Evolutionary conservation across 1,140 invertebrate genomes (phyloP), one percentile per base, ranked within the genome.

Genomic region (Condylostylus longicornis): DNA sequence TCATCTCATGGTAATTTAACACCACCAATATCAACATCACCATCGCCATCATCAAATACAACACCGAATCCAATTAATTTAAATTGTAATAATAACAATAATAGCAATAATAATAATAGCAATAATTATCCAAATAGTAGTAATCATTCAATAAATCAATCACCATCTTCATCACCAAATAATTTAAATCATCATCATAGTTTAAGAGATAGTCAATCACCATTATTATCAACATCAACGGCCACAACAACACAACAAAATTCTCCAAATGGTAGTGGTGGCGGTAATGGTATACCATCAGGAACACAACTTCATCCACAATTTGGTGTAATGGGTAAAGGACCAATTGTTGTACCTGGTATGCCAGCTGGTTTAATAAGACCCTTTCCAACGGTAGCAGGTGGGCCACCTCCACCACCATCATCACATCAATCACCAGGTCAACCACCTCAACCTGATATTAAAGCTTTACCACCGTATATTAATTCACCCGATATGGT

Each of bases 401-500:
- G 18, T 6, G 53, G 48, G 13, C n/a, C n/a, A n/a, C n/a, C 6
- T 6, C 29, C 29, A 17, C 13, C 13, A 6, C 29, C 29, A 17
- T 48, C 48, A n/a, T 41, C 46, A 1, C 38, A 42, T 19, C 44
- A 48, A n/a, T 32, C 30, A 8, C 38, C 38, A 10, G 43, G 45
- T 18, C 54, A 53, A 20, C 51, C 43, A 5, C 51, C 53, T 13
- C 32, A 58, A 46, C 54, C 55, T 15, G 55, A 58, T 40, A 58
- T 58, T 28, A 58, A 58, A 43, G 53, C 55, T 3, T 28, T 58
- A 35, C 55, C 72, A 13, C 68, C 72, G 1, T 73, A 74, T 49
- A 71, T 73, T 45, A 72, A 71, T 31, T 50, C 55, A 2, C 55
- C 55, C 23, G 75, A 76, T 27, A 64, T 75, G 27, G 69, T 77